These are phyloP conservation scores for Helicoverpa armigera DNA, from an alignment of 1,140 invertebrate genomes.

Conservation along the genomic window DNA sequence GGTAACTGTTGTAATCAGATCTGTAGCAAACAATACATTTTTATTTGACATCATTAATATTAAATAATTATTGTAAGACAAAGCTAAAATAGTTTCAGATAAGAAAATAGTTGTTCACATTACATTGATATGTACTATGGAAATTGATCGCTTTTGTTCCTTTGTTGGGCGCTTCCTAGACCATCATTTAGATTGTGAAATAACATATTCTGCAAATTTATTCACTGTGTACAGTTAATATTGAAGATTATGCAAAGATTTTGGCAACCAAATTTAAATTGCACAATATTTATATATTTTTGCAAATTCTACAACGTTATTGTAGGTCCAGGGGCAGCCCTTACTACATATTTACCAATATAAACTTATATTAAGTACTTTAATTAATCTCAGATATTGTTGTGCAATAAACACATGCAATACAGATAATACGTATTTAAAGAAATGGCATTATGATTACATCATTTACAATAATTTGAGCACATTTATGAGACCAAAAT, in stretches of 20 bases:
- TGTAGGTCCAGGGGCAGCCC: neutral
- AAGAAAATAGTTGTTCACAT: neutral
- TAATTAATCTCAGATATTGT: slow-evolving; percentile 13
- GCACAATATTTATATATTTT: too few relatives aligned
- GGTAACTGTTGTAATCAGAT: slow-evolving; percentile 12
- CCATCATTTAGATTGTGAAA: too few relatives aligned
- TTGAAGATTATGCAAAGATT: too few relatives aligned
- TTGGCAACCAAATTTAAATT: too few relatives aligned
- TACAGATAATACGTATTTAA: neutral
- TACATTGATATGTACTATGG: slow-evolving; percentile 11
- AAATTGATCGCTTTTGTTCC: slow-evolving; percentile 12
- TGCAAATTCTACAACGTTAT: too few relatives aligned
- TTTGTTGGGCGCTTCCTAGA: neutral
- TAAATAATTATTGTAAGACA: slow-evolving; percentile 1
- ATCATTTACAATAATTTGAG: neutral
- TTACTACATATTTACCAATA: neutral
- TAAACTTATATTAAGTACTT: slow-evolving; percentile 27
- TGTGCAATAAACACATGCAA: neutral
- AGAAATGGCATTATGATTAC: neutral
- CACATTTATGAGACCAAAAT: slow-evolving; percentile 1
- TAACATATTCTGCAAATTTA: too few relatives aligned
- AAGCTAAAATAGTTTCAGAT: neutral
- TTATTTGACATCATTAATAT: neutral
- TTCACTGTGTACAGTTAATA: too few relatives aligned
- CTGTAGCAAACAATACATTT: neutral